phyloP scores from a whole-genome alignment of 1,140 invertebrate genomes.

The Polyergus mexicanus region DNA sequence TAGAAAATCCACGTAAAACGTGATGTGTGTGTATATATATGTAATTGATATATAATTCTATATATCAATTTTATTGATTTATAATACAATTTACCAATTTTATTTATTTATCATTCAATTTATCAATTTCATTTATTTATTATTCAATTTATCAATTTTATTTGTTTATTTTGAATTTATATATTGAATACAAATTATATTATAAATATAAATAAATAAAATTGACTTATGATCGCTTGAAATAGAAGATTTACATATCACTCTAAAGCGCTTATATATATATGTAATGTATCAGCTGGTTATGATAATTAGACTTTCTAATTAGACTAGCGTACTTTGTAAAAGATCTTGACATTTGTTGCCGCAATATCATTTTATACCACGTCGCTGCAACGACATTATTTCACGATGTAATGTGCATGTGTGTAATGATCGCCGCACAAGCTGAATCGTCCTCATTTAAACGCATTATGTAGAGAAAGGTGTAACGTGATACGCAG shows the following conservation, averaged over 20 bases:
- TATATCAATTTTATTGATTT: too few species aligned
- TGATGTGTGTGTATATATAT: not conserved
- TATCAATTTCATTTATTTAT: too few species aligned
- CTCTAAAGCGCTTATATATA: constrained; percentile 4
- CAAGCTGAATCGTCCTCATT: constrained; percentile 11
- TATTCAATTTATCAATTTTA: not conserved
- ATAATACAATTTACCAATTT: too few species aligned
- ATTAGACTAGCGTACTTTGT: not conserved
- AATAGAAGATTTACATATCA: not conserved
- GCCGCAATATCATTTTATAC: not conserved
- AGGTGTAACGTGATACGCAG: constrained; percentile 4
- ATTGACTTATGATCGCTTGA: too few species aligned
- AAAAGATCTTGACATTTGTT: not conserved
- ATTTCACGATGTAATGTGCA: not conserved
- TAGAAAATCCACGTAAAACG: not conserved
- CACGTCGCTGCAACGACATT: not conserved
- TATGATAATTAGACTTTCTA: constrained; percentile 46
- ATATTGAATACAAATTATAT: not conserved
- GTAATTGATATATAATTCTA: not conserved
- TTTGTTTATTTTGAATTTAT: not conserved
- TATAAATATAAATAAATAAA: too few species aligned
- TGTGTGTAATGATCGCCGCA: not conserved
- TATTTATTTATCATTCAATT: too few species aligned
- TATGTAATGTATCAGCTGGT: constrained; percentile 18
- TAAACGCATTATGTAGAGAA: constrained; percentile 12